Evolutionary conservation across 2,888 invertebrate species (phyloP), one percentile per base, ranked within the genome.

Genomic region (Diplolepis rosae): DNA sequence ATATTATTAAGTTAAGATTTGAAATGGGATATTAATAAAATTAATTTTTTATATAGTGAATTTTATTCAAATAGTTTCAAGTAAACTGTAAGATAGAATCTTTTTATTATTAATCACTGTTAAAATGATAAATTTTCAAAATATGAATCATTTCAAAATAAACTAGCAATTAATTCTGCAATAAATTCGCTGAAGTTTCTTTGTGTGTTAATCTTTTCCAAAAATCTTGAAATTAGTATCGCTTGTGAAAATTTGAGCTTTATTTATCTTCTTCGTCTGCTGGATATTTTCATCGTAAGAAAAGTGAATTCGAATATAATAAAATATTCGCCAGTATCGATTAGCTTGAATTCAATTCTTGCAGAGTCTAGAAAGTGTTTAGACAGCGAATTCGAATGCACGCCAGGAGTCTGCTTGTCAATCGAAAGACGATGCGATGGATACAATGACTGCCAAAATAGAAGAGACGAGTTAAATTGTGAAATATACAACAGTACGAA

Each of bases 381-480:
- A 83, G 89, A 91, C 78, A 91, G 92, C 84, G 91, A 93, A 87
- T 94, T 94, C 92, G 92, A 93, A 87, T 97, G 96, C 89, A 92
- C 93, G 84, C 91, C 92, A 84, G 93, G 94, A 72, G 91, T 89
- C 83, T 94, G 94, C 88, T 92, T 94, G 83, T 89, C 90, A 79
- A 90, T 90, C 79, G 90, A 88, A 78, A 90, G 91, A 81, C 90
- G 92, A 71, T 94, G 94, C 87, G 92, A 94, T 84, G 92, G 93
- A 75, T 90, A 91, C 73, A 90, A 91, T 82, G 94, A 95, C 89
- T 95, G 95, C 89, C 91, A 71, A 73, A 94, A 94, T 89, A 92
- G 92, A 80, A 93, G 92, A 70, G 95, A 95, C 88, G 95, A 95
- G 88, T 89, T 91, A 80, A 91, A 93, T 87, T 95, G 95, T 89